phyloP scores from a whole-genome alignment of 2,888 invertebrate genomes.

The Lasioglossum zephyrum region DNA sequence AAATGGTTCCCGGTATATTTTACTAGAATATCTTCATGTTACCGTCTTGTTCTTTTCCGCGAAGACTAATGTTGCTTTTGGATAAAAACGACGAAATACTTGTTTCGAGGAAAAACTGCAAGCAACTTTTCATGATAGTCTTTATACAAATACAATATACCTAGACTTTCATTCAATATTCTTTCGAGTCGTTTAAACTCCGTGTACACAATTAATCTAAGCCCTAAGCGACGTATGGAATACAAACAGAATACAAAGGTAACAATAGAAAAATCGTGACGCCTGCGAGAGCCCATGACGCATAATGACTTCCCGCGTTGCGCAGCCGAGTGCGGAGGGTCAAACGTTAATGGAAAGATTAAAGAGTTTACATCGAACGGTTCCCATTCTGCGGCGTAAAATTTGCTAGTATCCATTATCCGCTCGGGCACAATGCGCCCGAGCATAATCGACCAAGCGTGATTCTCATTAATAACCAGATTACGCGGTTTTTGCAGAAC shows the following conservation, averaged over 20 bases:
- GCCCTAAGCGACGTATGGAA: not conserved
- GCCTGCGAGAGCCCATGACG: not conserved
- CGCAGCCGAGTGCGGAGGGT: not conserved
- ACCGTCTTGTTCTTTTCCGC: not conserved
- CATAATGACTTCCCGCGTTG: not conserved
- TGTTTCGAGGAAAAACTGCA: not conserved
- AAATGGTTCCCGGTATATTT: not conserved
- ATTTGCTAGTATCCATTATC: constrained; percentile 36
- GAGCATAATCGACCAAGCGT: constrained; percentile 38
- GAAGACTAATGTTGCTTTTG: not conserved
- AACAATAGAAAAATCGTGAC: not conserved
- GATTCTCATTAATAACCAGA: constrained; percentile 70
- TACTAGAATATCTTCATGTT: not conserved
- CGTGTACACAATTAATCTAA: not conserved
- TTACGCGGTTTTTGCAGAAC: constrained; percentile 60
- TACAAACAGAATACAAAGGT: not conserved
- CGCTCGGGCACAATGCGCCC: constrained; percentile 25
- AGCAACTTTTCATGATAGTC: not conserved
- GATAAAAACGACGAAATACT: not conserved
- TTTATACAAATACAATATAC: not conserved
- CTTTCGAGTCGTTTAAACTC: not conserved
- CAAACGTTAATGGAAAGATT: not conserved
- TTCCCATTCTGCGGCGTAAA: not conserved
- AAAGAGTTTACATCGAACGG: not conserved
- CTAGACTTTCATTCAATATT: not conserved